Evolutionary conservation across 2,113 vertebrate species (phyloP), one percentile per base, ranked within the genome.

Genomic region (Campylorhamphus procurvoides): DNA sequence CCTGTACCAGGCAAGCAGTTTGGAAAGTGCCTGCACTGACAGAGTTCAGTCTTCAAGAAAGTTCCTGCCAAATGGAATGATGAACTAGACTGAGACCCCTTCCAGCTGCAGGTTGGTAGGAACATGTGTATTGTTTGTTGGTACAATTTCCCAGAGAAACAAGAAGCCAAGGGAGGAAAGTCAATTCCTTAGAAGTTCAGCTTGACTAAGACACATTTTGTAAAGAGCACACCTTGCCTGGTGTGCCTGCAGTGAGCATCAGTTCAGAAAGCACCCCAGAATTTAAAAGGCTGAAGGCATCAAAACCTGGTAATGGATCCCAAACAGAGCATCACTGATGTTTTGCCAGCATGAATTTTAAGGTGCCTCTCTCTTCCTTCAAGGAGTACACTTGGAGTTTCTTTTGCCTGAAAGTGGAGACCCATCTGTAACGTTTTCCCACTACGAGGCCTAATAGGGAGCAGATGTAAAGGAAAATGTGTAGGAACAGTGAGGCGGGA

Each of bases 401-500:
- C 62, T 86, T 86, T 27, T 19, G 3, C 6, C 27, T 6, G 9
- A 18, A 78, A 72, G 18, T 40, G 33, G 25, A 63, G 25, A 59
- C 12, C 18, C 35, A 9, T 15, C 25, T 55, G 58, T 35, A 60
- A 79, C 15, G 12, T 72, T 5, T 14, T 68, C 1, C 16, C 10
- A 8, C 11, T 29, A 6, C 1, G 3, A 77, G 9, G 2, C 3
- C 33, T 47, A 12, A 16, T 44, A 19, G 5, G 18, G 10, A 49
- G 14, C 25, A 59, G 2, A 35, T 10, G 4, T 3, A 44, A 74
- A 72, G 50, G 18, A 66, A 64, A 84, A 46, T 4, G 12, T 7
- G 9, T 28, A 50, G 11, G 27, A 74, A 53, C 22, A 49, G 25
- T 1, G 2, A 77, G n/a, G 37, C 25, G 22, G 17, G 33, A 81